Evolutionary conservation across 2,888 invertebrate species (phyloP).

Genomic region (Tetramorium bicarinatum): DNA sequence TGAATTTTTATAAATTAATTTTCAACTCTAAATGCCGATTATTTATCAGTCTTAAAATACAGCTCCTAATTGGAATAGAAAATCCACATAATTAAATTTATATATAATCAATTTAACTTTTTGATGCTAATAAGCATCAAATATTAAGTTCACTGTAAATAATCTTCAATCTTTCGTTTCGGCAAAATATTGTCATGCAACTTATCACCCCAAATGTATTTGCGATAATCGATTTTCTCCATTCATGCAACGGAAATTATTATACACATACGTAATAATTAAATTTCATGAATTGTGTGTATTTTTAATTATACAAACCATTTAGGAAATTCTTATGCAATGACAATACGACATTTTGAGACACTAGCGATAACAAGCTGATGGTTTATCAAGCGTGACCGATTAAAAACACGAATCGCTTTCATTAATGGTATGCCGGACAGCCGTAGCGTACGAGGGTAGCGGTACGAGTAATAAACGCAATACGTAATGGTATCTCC

Average conservation of each 20-base stretch:
- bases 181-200: neutral
- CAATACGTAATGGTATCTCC: conserved; percentile 45
- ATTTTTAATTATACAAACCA: neutral
- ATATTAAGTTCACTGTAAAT: too few relatives aligned
- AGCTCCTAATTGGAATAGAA: too few relatives aligned
- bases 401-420: conserved; percentile 23
- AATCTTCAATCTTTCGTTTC: too few relatives aligned
- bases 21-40: too few relatives aligned
- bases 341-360: too few relatives aligned
- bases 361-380: conserved; percentile 1
- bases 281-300: neutral
- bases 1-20: too few relatives aligned
- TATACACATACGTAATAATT: neutral
- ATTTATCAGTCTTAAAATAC: too few relatives aligned
- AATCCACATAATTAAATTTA: too few relatives aligned
- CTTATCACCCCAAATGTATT: neutral
- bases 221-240: neutral
- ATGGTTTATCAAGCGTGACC: neutral
- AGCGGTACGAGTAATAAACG: conserved; percentile 43
- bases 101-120: too few relatives aligned
- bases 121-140: too few relatives aligned
- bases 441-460: neutral
- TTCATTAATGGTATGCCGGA: conserved; percentile 24
- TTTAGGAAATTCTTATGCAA: neutral
- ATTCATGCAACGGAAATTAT: neutral